Base-by-base conservation (phyloP, 2,113 vertebrate species). In the Rhinoptilus africanus region DNA sequence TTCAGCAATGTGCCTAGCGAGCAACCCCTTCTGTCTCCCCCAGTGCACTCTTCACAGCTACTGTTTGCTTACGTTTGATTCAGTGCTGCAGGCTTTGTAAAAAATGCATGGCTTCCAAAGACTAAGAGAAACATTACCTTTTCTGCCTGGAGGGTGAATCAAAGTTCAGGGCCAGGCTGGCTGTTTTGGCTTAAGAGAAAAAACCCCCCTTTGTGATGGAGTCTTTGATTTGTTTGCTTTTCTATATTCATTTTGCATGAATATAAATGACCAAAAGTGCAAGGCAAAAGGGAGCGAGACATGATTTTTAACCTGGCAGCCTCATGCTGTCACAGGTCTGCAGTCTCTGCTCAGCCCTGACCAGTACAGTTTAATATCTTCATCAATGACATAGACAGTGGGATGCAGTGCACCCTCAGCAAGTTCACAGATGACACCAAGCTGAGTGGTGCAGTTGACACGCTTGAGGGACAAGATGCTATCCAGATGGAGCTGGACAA, bases 211-310 rank as follows among this genome's bases (percentile, higher is more conserved):
- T 76, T 68, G 28, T 88, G 53, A 92, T 26, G n/a, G 59, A 88
- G 35, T 28, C 71, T 82, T 78, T 62, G 71, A 76, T 83, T 88
- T 86, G 79, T 92, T 95, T 94, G 50, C 50, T 77, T 86, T 53
- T 28, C 21, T 73, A 57, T 56, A 87, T 72, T 94, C 43, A 48
- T 89, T 93, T 85, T 85, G 45, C 48, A 62, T 64, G 6, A 89
- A 72, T 68, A 78, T 23, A 88, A 89, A 89, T 43, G 9, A 68
- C 67, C 85, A 47, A 39, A 93, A 81, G 47, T 4, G 0, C 39
- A 91, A 76, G 72, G 76, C 47, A 67, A 50, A 85, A 68, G 45
- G 24, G 51, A 76, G 8, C 9, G 32, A 69, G 68, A 64, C 15
- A 63, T 8, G 13, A 71, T 57, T 92, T 90, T 85, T 64, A 73